phyloP scores from a whole-genome alignment of 2,888 invertebrate species.

The Mactromeris polynyma region DNA sequence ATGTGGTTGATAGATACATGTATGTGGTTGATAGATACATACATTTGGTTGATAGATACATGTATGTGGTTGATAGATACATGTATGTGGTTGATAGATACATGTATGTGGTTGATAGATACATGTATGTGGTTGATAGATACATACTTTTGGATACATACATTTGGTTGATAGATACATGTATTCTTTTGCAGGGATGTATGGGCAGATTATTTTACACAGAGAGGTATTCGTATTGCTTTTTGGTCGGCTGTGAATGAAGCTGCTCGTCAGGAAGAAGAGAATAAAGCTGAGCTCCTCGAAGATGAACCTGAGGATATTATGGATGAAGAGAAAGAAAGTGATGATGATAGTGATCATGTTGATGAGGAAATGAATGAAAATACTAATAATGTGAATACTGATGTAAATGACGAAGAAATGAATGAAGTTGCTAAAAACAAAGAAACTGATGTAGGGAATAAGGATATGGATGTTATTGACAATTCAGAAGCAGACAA shows the following conservation, averaged over 20 bases:
- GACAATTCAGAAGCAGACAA: neutral
- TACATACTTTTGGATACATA: too few relatives aligned
- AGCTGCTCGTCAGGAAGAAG: constrained; percentile 51
- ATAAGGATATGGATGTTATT: neutral
- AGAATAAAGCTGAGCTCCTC: constrained; percentile 26
- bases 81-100: too few relatives aligned
- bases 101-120: too few relatives aligned
- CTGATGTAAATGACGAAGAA: constrained; percentile 21
- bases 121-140: too few relatives aligned
- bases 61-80: too few relatives aligned
- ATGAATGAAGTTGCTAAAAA: constrained; percentile 17
- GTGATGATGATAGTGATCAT: constrained; percentile 28
- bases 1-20: too few relatives aligned
- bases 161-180: too few relatives aligned
- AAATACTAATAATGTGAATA: constrained; percentile 21
- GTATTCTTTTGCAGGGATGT: constrained; percentile 87
- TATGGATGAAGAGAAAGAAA: constrained; percentile 50
- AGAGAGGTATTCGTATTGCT: constrained; percentile 91
- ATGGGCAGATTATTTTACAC: constrained; percentile 95
- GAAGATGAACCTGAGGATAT: constrained; percentile 54
- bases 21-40: too few relatives aligned
- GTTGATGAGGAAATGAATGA: constrained; percentile 30
- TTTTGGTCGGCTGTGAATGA: constrained; percentile 95
- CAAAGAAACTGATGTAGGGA: neutral
- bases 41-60: too few relatives aligned